Evolutionary conservation across 2,888 invertebrate species (phyloP).

Genomic region (Ommatoiulus sabulosus): DNA sequence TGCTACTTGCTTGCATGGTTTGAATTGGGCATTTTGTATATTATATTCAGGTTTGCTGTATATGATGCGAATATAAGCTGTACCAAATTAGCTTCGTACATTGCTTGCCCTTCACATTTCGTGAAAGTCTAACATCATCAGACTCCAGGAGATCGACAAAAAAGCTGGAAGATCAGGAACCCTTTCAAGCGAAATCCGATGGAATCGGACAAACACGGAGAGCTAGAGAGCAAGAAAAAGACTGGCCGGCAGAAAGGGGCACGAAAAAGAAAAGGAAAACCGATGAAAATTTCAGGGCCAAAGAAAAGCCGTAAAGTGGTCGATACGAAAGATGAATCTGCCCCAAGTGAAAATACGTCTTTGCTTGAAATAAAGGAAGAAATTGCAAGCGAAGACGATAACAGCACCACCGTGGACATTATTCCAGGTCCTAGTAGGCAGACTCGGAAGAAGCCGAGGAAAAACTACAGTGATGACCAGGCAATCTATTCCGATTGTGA

Average conservation of each 20-base stretch:
- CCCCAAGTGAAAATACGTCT: neutral
- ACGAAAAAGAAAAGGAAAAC: constrained; percentile 50
- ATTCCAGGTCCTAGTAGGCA: neutral
- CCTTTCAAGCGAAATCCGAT: neutral
- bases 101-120: neutral
- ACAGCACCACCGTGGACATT: neutral
- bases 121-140: neutral
- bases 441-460: constrained; percentile 2
- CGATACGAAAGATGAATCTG: neutral
- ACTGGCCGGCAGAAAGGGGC: neutral
- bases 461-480: constrained; percentile 11
- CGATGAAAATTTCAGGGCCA: constrained; percentile 5
- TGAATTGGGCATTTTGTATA: no score
- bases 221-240: neutral
- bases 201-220: neutral
- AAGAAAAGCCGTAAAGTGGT: neutral
- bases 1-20: no score
- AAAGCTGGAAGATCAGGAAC: neutral
- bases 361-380: neutral
- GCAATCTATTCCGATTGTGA: neutral
- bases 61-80: no score
- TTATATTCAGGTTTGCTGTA: no score
- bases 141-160: neutral
- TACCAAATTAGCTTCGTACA: no score
- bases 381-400: neutral